Evolutionary conservation across 2,113 vertebrate genomes (phyloP), one percentile per base, ranked within the genome.

Genomic region (Gavialis gangeticus): DNA sequence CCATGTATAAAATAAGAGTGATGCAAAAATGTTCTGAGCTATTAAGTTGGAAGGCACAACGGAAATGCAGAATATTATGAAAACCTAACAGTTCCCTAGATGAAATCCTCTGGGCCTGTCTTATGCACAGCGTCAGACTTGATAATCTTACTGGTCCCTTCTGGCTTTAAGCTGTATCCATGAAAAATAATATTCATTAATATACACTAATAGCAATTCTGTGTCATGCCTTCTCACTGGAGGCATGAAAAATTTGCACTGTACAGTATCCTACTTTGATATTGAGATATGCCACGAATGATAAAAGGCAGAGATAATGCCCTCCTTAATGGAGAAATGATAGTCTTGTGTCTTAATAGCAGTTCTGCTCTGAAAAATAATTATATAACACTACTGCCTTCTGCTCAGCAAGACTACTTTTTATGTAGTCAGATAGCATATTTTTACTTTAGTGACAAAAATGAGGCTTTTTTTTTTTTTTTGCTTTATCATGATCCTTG

Each of bases 191-290:
- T 21, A 6, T 46, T 56, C 15, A 5, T 89, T 78, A 85, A 85
- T 92, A 63, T 5, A 46, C 19, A 57, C 67, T n/a, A 54, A 62
- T 46, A 14, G 64, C 34, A 80, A 71, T 84, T 27, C 81, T 94
- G 16, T 92, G 59, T 87, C 94, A 93, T 87, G 84, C 85, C 95
- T 95, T 78, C 55, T 5, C 75, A 2, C 37, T 27, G 73, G 79
- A 82, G 82, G 66, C 21, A 22, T 46, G 66, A 82, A 30, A 71
- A 66, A 75, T 76, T 91, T 67, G 3, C 37, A 54, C 91, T 6
- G 4, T 16, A 19, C 14, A 2, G 11, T 82, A 21, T 85, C 62
- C 28, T 80, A 28, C 81, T 88, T 92, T 67, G 84, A 28, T 21
- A 21, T 57, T 25, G 66, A 63, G 56, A n/a, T 88, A 24, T 22